Percentiles rank a stretch among this genome's conserved stretches.
These are phyloP conservation scores for Drosophila austrosaltans DNA, from an alignment of 2,888 invertebrate genomes.

Conservation along the genomic window DNA sequence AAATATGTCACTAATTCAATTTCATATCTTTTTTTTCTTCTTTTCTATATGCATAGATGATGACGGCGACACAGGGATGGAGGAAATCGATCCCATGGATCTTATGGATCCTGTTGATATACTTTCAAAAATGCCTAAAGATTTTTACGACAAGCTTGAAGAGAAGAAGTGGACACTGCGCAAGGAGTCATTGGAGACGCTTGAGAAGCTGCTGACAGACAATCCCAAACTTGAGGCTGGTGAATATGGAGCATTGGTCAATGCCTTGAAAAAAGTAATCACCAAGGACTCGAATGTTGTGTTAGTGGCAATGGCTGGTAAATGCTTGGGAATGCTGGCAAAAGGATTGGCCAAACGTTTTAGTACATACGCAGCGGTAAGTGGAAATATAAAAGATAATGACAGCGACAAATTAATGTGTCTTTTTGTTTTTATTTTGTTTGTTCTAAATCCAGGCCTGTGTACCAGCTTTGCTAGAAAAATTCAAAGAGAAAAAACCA, in stretches of 20 bases:
- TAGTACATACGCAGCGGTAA: conserved; percentile 89
- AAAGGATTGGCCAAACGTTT: conserved; percentile 94
- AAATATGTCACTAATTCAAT: neutral
- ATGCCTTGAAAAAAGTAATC: conserved; percentile 94
- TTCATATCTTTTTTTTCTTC: neutral
- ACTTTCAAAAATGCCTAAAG: conserved; percentile 95
- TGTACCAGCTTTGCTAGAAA: conserved; percentile 92
- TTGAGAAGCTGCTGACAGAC: conserved; percentile 89
- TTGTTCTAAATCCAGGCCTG: conserved; percentile 84
- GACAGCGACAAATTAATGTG: neutral
- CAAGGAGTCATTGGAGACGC: conserved; percentile 93
- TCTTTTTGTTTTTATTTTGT: too few relatives aligned
- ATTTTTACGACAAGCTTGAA: conserved; percentile 97
- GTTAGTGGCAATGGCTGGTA: conserved; percentile 93
- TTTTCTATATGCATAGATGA: conserved; percentile 82
- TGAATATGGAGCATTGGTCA: conserved; percentile 95
- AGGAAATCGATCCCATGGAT: conserved; percentile 94
- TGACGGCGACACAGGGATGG: conserved; percentile 83
- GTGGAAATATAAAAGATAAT: neutral
- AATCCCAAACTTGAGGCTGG: conserved; percentile 94
- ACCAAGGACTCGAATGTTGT: conserved; percentile 98
- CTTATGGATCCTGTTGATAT: conserved; percentile 96
- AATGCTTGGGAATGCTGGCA: conserved; percentile 92
- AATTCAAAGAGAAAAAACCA: conserved; percentile 98
- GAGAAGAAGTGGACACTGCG: conserved; percentile 98